phyloP scores from a whole-genome alignment of 2,797 vertebrate species.

The Potorous gilbertii region DNA sequence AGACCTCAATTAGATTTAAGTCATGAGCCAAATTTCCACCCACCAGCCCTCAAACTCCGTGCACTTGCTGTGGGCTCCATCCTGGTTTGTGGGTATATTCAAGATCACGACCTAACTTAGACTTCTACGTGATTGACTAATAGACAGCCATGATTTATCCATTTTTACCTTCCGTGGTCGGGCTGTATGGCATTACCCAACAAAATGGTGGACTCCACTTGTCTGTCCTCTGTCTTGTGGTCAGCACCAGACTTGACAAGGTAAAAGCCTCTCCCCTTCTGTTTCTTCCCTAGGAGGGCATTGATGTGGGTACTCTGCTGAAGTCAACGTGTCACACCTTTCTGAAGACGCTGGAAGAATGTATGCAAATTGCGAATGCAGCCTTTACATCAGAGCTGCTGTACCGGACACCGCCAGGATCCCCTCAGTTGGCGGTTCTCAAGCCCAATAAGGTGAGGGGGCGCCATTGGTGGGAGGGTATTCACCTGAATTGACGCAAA shows the following conservation, averaged over 20 bases:
- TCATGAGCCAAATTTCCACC: background rate
- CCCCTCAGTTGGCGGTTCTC: conserved; percentile 90
- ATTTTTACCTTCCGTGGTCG: background rate
- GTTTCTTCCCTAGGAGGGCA: conserved; percentile 81
- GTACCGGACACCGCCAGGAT: conserved; percentile 90
- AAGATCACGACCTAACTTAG: background rate
- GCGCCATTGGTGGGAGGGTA: no score
- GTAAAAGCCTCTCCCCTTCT: conserved; percentile 59
- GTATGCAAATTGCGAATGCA: conserved; percentile 97
- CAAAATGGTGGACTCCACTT: no score
- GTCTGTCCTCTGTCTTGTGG: no score
- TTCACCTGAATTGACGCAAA: no score
- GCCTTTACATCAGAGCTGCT: conserved; percentile 92
- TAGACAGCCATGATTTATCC: background rate
- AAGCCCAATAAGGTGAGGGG: conserved; percentile 92
- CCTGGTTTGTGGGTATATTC: background rate
- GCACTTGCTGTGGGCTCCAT: background rate
- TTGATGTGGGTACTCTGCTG: conserved; percentile 92
- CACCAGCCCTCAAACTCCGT: background rate
- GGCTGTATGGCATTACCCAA: background rate
- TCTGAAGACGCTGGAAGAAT: conserved; percentile 97
- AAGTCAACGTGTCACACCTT: conserved; percentile 98
- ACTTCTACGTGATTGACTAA: background rate
- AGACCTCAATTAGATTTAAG: background rate
- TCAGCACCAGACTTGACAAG: background rate